These are phyloP conservation scores for Hypocryptadius cinnamomeus DNA, from an alignment of 2,113 vertebrate genomes.

Conservation along the genomic window DNA sequence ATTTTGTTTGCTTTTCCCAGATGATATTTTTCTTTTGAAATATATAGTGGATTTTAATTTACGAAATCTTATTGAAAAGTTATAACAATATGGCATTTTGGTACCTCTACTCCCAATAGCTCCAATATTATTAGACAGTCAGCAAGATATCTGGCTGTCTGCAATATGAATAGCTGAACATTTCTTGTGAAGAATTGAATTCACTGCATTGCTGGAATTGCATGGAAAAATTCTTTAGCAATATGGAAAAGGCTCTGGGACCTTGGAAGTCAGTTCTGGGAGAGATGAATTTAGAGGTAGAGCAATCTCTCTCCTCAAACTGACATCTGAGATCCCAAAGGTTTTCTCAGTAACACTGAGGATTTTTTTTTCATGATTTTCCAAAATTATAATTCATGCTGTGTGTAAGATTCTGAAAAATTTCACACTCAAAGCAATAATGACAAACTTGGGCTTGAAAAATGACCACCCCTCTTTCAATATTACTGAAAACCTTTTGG, in stretches of 20 bases:
- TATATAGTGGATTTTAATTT: not conserved
- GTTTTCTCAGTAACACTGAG: not conserved
- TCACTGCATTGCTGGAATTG: not conserved
- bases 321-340: slow-evolving; percentile 58
- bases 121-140: not conserved
- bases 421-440: not conserved
- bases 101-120: not conserved
- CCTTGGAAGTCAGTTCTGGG: slow-evolving; percentile 58
- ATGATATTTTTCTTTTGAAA: not conserved
- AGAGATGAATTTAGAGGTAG: slow-evolving; percentile 60
- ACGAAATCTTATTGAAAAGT: not conserved
- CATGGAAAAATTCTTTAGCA: slow-evolving; percentile 46
- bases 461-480: not conserved
- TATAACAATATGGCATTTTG: not conserved
- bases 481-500: not conserved
- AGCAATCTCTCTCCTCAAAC: slow-evolving; percentile 61
- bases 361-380: slow-evolving; percentile 29
- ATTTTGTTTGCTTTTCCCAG: not conserved
- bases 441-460: not conserved
- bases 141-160: slow-evolving; percentile 34
- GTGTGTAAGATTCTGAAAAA: not conserved
- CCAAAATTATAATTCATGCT: not conserved
- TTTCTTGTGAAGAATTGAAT: slow-evolving; percentile 50
- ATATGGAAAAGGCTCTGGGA: slow-evolving; percentile 46
- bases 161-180: slow-evolving; percentile 41